Base-by-base conservation (phyloP, 2,888 invertebrate species). In the Phoenoteleia sp. region DNA sequence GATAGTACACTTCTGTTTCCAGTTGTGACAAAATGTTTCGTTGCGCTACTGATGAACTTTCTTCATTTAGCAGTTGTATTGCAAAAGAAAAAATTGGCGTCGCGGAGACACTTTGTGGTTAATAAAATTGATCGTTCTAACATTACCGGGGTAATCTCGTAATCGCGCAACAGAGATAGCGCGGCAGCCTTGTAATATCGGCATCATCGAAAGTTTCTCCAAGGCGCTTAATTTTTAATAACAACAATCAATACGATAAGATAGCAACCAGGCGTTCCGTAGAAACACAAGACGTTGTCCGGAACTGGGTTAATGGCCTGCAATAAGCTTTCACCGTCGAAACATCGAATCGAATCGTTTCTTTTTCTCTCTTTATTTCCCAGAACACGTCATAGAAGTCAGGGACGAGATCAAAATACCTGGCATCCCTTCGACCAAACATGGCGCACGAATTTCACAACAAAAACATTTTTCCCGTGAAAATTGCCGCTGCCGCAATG, bases 271-370 rank as follows among this genome's bases (percentile, higher is more conserved):
- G 66, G 66, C 71, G 75, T 79, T 75, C 80, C 67, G 80, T 71
- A 81, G 74, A 79, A 81, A 74, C 75, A 79, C 79, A 81, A 81
- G 79, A 82, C 81, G 85, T 84, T 81, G 81, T 66, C 79, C 74
- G 76, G 80, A 85, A 85, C 82, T 85, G 80, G 85, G 85, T 85
- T 85, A 85, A 85, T 82, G 80, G 85, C 71, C 82, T 76, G 75
- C 80, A 76, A 80, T 80, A 85, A 82, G 85, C 85, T 85, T 82
- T 83, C 85, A 85, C 85, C 85, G 66, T 79, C 77, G 77, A 83
- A 77, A 83, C 52, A 79, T 77, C 77, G 76, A 76, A 82, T 82
- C 76, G 76, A 85, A 85, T 72, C 75, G 75, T 85, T 83, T 83
- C 80, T 85, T 80, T 79, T 60, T 75, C 39, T 64, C 39, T 69